Percentiles rank a stretch among this genome's conserved stretches.
Evolutionary conservation across 2,888 invertebrate species (phyloP).

Genomic region (Drosophila meridiana): DNA sequence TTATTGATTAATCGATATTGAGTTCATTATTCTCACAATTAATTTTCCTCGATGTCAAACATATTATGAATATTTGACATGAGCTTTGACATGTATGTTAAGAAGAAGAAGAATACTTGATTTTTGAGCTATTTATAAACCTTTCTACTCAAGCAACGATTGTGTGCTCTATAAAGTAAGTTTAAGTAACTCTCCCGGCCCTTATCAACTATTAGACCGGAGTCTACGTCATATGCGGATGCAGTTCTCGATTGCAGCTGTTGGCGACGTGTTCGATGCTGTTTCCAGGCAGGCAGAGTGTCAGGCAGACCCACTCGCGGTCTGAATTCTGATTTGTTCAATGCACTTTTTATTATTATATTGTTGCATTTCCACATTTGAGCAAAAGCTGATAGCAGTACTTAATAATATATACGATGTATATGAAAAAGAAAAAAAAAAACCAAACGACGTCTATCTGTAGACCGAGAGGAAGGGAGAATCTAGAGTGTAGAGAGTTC

Average conservation of each 20-base stretch:
- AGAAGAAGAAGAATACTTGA: neutral
- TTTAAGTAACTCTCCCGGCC: neutral
- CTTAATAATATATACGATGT: slow-evolving; percentile 41
- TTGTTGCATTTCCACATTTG: slow-evolving; percentile 54
- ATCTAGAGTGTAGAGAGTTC: slow-evolving; percentile 16
- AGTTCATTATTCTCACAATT: too few relatives aligned
- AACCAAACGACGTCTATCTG: slow-evolving; percentile 40
- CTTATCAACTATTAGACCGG: slow-evolving; percentile 13
- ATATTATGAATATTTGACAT: neutral
- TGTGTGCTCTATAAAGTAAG: neutral
- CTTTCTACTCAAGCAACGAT: neutral
- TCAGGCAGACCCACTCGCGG: neutral
- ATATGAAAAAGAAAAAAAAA: neutral
- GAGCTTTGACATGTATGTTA: slow-evolving; percentile 9
- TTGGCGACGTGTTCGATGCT: slow-evolving; percentile 35
- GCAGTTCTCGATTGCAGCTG: slow-evolving; percentile 46
- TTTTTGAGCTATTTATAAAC: neutral
- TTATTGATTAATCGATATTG: too few relatives aligned
- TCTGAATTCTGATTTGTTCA: slow-evolving; percentile 39
- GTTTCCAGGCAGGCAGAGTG: slow-evolving; percentile 45
- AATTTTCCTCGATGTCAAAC: neutral
- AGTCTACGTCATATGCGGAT: slow-evolving; percentile 53
- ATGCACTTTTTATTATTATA: slow-evolving; percentile 44
- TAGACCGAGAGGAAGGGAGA: neutral
- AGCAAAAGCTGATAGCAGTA: slow-evolving; percentile 52